Evolutionary conservation across 1,140 invertebrate species (phyloP).

Genomic region (Drosophila chauvacae): DNA sequence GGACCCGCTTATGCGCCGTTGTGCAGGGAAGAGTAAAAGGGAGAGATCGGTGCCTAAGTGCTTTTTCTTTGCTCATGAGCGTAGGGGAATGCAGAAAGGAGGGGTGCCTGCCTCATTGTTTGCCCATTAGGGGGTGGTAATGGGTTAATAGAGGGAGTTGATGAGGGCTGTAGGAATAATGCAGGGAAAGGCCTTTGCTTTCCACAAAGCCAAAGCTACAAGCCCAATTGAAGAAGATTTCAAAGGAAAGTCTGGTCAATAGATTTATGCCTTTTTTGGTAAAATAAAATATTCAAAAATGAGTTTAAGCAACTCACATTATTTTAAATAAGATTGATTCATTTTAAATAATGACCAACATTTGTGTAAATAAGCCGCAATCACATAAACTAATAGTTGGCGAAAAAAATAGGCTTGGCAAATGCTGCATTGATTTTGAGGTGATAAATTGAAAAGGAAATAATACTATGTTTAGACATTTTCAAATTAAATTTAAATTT

Average conservation of each 20-base stretch:
- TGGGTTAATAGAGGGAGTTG: background rate
- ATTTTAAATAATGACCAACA: slow-evolving; percentile 14
- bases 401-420: background rate
- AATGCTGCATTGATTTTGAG: background rate
- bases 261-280: background rate
- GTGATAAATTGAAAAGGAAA: no score
- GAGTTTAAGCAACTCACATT: background rate
- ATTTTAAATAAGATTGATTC: slow-evolving; percentile 4
- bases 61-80: slow-evolving; percentile 69
- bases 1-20: slow-evolving; percentile 48
- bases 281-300: background rate
- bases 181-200: slow-evolving; percentile 5
- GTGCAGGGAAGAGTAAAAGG: slow-evolving; percentile 24
- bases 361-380: slow-evolving; percentile 2
- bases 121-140: slow-evolving; percentile 36
- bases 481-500: no score
- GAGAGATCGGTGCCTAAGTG: slow-evolving; percentile 57
- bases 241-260: background rate
- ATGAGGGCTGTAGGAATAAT: background rate
- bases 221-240: background rate
- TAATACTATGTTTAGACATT: background rate
- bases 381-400: background rate
- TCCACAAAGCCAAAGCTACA: background rate
- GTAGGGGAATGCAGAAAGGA: background rate
- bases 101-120: slow-evolving; percentile 46